Percentiles rank a stretch among this genome's conserved stretches.
These are phyloP conservation scores for Saccostrea cuccullata DNA, from an alignment of 1,140 invertebrate genomes.

Conservation along the genomic window DNA sequence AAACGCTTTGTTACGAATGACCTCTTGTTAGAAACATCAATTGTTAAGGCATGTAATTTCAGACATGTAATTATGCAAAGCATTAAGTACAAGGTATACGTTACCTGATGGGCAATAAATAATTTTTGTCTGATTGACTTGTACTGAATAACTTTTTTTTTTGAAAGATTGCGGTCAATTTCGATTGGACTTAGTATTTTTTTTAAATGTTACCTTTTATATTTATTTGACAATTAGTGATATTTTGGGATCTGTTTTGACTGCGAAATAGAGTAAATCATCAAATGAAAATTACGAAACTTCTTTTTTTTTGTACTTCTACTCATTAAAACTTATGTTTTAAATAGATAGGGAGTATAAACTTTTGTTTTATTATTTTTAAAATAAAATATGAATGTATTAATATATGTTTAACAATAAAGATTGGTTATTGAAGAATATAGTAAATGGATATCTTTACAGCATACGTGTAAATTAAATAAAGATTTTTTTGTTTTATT, in stretches of 20 bases:
- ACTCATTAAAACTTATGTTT: too few relatives aligned
- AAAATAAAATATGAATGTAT: too few relatives aligned
- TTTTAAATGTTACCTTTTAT: too few relatives aligned
- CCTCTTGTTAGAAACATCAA: neutral
- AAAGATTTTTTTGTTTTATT: neutral
- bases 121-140: neutral
- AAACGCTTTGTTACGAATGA: neutral
- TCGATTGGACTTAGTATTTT: neutral
- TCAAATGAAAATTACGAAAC: too few relatives aligned
- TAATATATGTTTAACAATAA: too few relatives aligned
- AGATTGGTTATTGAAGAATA: too few relatives aligned
- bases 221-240: too few relatives aligned
- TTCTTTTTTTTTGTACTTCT: too few relatives aligned
- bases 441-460: neutral
- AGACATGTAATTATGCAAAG: slow-evolving; percentile 17
- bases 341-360: too few relatives aligned
- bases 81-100: neutral
- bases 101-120: neutral
- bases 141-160: neutral
- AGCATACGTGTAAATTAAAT: neutral
- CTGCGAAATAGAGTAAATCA: too few relatives aligned
- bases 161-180: neutral
- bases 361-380: too few relatives aligned
- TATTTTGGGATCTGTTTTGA: too few relatives aligned
- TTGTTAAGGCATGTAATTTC: neutral